phyloP scores from a whole-genome alignment of 1,140 invertebrate species.

The Yoshiicerus persimilis region DNA sequence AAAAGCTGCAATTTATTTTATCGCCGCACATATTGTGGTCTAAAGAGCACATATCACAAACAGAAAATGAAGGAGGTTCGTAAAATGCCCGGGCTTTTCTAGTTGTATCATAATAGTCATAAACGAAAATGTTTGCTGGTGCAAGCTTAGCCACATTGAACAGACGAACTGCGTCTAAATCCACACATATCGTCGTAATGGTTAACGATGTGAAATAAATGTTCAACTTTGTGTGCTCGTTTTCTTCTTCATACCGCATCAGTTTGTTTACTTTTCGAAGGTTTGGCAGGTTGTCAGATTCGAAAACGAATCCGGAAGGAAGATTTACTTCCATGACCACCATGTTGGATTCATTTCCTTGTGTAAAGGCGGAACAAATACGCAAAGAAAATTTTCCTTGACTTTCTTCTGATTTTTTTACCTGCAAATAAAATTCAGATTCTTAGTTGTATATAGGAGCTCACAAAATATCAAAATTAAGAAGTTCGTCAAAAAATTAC shows the following conservation, averaged over 20 bases:
- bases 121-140: too few relatives aligned
- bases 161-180: conserved; percentile 73
- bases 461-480: too few relatives aligned
- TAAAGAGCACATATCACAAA: too few relatives aligned
- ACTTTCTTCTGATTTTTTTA: not conserved
- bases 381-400: too few relatives aligned
- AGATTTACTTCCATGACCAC: conserved; percentile 82
- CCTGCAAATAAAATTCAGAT: not conserved
- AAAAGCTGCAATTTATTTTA: too few relatives aligned
- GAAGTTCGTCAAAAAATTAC: too few relatives aligned
- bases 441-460: too few relatives aligned
- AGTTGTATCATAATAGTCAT: conserved; percentile 88
- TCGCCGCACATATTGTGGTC: too few relatives aligned
- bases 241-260: conserved; percentile 75
- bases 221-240: conserved; percentile 72
- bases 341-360: conserved; percentile 69
- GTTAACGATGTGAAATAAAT: conserved; percentile 68
- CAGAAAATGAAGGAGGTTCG: too few relatives aligned
- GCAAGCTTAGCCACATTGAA: conserved; percentile 81
- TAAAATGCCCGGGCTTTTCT: conserved; percentile 61
- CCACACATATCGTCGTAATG: not conserved
- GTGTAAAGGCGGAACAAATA: too few relatives aligned
- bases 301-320: conserved; percentile 76
- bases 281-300: conserved; percentile 68
- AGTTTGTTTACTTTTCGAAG: conserved; percentile 67